phyloP scores from a whole-genome alignment of 2,888 invertebrate genomes.

The Leucoma salicis region DNA sequence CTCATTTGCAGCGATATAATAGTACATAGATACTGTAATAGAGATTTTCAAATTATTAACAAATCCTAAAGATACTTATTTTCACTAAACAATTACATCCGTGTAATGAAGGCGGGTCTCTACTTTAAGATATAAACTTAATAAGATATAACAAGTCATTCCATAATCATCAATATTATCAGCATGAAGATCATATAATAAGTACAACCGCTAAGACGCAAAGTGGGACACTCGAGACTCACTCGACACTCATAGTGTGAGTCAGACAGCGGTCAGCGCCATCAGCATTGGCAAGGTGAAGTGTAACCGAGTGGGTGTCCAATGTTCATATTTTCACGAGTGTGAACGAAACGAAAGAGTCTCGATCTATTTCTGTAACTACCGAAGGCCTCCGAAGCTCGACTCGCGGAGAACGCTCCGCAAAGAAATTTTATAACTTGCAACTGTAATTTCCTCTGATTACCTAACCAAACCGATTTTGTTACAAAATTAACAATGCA shows the following conservation, averaged over 20 bases:
- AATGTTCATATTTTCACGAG: constrained; percentile 73
- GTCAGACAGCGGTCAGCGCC: constrained; percentile 72
- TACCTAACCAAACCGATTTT: constrained; percentile 51
- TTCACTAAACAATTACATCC: no score
- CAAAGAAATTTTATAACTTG: constrained; percentile 61
- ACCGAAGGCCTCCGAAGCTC: constrained; percentile 67
- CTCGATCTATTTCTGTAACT: constrained; percentile 72
- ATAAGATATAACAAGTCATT: background rate
- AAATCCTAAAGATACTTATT: no score
- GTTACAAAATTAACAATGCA: constrained; percentile 27
- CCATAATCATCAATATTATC: constrained; percentile 4
- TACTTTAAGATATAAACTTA: no score
- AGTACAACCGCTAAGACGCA: constrained; percentile 31
- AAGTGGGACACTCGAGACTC: constrained; percentile 34
- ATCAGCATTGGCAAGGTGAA: constrained; percentile 76
- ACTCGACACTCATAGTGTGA: constrained; percentile 52
- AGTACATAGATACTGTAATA: no score
- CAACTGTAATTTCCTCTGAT: constrained; percentile 57
- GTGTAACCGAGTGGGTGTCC: constrained; percentile 75
- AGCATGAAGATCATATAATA: constrained; percentile 40
- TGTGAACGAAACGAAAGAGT: constrained; percentile 69
- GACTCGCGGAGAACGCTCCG: constrained; percentile 43
- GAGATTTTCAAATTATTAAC: no score
- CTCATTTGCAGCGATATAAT: no score
- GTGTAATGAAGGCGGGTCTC: no score